Conservation (phyloP, 1,140 invertebrate species). For the Lineus longissimus region DNA sequence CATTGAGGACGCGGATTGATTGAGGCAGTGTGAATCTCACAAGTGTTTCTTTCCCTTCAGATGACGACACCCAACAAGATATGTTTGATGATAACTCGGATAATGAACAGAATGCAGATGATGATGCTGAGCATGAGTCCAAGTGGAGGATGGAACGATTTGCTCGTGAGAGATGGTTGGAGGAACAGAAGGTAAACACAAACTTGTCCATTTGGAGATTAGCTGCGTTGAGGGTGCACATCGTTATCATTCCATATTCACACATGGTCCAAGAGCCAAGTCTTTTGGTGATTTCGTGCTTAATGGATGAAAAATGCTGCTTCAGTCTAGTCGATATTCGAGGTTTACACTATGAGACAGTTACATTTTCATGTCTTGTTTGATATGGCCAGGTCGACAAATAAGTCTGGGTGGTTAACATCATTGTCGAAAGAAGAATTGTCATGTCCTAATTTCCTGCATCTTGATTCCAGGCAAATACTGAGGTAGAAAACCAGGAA, state of each 20-base stretch:
- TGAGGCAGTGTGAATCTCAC: constrained; percentile 1
- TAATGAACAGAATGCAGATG: constrained; percentile 61
- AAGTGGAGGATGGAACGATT: constrained; percentile 61
- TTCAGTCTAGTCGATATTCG: too few relatives aligned
- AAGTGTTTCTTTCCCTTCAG: constrained; percentile 18
- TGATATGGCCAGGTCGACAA: too few relatives aligned
- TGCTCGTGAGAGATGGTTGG: constrained; percentile 51
- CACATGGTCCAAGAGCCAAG: background rate
- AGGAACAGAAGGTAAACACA: constrained; percentile 43
- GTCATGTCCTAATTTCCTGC: too few relatives aligned
- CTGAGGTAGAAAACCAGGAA: constrained; percentile 7
- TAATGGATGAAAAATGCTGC: too few relatives aligned
- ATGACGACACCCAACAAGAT: constrained; percentile 43
- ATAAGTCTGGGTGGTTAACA: too few relatives aligned
- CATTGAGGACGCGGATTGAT: constrained; percentile 2
- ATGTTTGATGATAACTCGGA: constrained; percentile 44
- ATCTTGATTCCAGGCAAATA: too few relatives aligned
- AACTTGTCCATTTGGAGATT: background rate
- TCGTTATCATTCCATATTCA: too few relatives aligned
- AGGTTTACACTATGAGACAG: background rate
- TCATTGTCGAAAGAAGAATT: too few relatives aligned
- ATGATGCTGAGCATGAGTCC: constrained; percentile 62
- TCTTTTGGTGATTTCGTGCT: constrained; percentile 8
- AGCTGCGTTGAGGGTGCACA: background rate
- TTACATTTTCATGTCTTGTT: background rate